A percentile compares a stretch with the other conserved stretches of the same genome.
These are phyloP conservation scores for Microcaecilia unicolor DNA, from an alignment of 2,797 vertebrate genomes.

Conservation along the genomic window DNA sequence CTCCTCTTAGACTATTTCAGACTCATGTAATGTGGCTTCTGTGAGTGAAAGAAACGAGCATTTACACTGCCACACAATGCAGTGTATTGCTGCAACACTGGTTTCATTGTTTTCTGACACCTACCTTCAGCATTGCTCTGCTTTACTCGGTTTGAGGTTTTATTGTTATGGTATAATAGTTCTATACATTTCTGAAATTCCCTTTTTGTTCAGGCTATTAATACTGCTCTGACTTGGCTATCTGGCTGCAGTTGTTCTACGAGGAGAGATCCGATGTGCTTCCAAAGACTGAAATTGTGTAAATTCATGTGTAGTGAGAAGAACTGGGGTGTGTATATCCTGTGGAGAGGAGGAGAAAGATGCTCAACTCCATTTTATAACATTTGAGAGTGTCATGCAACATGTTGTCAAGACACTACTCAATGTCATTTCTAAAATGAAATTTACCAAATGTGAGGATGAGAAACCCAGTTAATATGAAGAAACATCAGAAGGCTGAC, in stretches of 20 bases:
- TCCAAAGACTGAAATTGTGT: conserved; percentile 69
- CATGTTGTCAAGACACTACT: too few species aligned
- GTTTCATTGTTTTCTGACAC: conserved; percentile 89
- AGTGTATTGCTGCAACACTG: conserved; percentile 92
- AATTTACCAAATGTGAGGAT: not conserved
- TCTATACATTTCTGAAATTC: conserved; percentile 97
- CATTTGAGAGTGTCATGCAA: too few species aligned
- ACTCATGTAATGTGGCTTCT: conserved; percentile 88
- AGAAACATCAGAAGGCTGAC: conserved; percentile 28
- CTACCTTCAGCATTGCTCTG: conserved; percentile 84
- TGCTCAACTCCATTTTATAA: too few species aligned
- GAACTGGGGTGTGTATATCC: too few species aligned
- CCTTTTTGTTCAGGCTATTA: conserved; percentile 99
- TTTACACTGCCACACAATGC: conserved; percentile 94
- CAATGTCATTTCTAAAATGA: too few species aligned
- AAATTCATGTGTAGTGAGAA: conserved; percentile 50
- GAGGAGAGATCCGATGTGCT: conserved; percentile 64
- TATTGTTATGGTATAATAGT: conserved; percentile 96
- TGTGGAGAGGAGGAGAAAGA: too few species aligned
- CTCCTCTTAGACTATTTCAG: conserved; percentile 91
- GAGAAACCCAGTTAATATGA: conserved; percentile 27
- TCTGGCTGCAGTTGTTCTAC: conserved; percentile 73
- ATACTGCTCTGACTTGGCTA: conserved; percentile 88
- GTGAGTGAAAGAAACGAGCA: conserved; percentile 90
- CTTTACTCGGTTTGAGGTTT: conserved; percentile 87